Conservation (phyloP, 2,113 vertebrate genomes). For the Benitochromis conjunctus region DNA sequence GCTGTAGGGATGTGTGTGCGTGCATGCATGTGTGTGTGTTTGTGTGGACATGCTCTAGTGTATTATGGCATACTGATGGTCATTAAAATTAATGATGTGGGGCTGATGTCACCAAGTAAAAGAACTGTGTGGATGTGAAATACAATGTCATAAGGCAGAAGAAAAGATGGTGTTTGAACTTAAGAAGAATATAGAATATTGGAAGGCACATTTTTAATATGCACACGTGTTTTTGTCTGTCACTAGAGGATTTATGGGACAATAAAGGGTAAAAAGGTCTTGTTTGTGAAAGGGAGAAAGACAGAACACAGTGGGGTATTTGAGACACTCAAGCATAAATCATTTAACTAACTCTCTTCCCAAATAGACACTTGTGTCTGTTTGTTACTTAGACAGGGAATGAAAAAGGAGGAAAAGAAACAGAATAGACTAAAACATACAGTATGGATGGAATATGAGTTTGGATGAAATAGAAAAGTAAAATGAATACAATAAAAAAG, state of each 20-base stretch:
- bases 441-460: neutral
- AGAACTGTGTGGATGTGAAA: neutral
- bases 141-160: neutral
- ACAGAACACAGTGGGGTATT: neutral
- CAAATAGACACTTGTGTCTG: constrained; percentile 19
- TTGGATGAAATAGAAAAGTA: neutral
- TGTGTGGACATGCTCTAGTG: neutral
- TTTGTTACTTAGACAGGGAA: constrained; percentile 1
- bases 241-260: neutral
- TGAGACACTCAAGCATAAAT: constrained; percentile 38
- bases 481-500: neutral
- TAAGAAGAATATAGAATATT: neutral
- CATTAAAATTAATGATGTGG: constrained; percentile 68
- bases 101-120: constrained; percentile 54
- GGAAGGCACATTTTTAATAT: neutral
- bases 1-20: constrained; percentile 23
- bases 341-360: constrained; percentile 21
- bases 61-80: constrained; percentile 53
- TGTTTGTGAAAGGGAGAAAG: neutral
- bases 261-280: neutral
- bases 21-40: neutral
- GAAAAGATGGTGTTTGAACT: neutral
- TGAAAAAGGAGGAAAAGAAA: neutral
- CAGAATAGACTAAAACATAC: neutral
- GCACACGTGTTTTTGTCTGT: neutral